phyloP scores from a whole-genome alignment of 2,797 vertebrate genomes.

The Threskiornis aethiopicus region DNA sequence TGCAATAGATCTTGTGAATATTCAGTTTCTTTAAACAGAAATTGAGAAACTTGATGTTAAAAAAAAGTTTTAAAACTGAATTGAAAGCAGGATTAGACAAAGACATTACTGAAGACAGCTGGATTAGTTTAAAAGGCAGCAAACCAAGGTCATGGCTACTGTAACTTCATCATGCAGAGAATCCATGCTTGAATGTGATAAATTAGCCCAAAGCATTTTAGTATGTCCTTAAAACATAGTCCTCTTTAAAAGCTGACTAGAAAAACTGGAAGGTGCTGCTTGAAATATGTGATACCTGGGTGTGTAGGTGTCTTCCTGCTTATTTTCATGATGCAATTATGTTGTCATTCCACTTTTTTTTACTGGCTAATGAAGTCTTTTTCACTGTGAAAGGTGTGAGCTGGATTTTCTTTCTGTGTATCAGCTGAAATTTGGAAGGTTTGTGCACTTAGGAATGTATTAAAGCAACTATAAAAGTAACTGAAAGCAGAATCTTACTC shows the following conservation, averaged over 20 bases:
- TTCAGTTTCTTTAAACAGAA: not conserved
- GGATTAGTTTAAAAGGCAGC: not conserved
- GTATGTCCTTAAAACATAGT: not conserved
- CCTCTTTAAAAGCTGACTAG: slow-evolving; percentile 33
- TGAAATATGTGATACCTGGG: slow-evolving; percentile 36
- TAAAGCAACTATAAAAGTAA: not conserved
- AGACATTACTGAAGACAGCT: not conserved
- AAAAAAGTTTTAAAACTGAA: not conserved
- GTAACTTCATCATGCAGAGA: not conserved
- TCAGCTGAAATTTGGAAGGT: not conserved
- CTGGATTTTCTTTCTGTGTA: not conserved
- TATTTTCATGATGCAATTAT: slow-evolving; percentile 30
- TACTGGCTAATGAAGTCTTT: not conserved
- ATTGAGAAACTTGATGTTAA: not conserved
- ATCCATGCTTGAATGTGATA: not conserved
- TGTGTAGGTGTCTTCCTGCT: slow-evolving; percentile 27
- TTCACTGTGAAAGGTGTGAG: not conserved
- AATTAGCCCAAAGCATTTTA: slow-evolving; percentile 1
- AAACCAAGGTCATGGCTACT: not conserved
- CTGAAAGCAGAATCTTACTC: not conserved
- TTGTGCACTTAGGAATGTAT: not conserved
- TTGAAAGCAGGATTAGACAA: not conserved
- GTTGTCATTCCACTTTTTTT: not conserved
- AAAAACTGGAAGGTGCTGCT: slow-evolving; percentile 57
- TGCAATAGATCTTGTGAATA: not conserved